Percentiles rank a stretch among this genome's conserved stretches.
phyloP scores from a whole-genome alignment of 2,113 vertebrate genomes.

The Chloropsis hardwickii region DNA sequence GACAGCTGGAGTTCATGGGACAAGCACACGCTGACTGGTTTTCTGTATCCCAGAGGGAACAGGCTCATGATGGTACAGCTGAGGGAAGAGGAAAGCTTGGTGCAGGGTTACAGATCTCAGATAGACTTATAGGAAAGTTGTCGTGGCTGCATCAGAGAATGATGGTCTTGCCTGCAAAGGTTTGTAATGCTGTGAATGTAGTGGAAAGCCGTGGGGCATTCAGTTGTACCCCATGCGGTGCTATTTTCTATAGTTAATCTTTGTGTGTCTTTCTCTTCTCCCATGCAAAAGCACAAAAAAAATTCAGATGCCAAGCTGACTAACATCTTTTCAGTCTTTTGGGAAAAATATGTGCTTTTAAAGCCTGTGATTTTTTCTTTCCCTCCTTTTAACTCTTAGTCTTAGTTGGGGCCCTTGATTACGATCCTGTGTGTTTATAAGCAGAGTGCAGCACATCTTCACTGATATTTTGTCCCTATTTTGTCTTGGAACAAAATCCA shows the following conservation, averaged over 20 bases:
- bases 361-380: neutral
- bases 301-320: neutral
- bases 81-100: neutral
- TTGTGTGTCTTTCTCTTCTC: neutral
- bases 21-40: neutral
- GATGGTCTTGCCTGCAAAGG: neutral
- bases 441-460: neutral
- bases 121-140: neutral
- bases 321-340: neutral
- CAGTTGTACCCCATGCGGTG: neutral
- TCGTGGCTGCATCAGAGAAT: neutral
- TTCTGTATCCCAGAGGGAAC: neutral
- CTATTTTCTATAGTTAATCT: conserved; percentile 3
- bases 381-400: neutral
- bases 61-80: neutral
- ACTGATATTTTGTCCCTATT: neutral
- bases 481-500: neutral
- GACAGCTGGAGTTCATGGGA: neutral
- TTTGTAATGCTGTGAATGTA: neutral
- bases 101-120: neutral
- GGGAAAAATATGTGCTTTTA: neutral
- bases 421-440: neutral
- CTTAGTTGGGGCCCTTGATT: neutral
- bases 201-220: neutral
- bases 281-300: neutral